These are phyloP conservation scores for Orthonevra nobilis DNA, from an alignment of 2,888 invertebrate genomes.

Conservation along the genomic window DNA sequence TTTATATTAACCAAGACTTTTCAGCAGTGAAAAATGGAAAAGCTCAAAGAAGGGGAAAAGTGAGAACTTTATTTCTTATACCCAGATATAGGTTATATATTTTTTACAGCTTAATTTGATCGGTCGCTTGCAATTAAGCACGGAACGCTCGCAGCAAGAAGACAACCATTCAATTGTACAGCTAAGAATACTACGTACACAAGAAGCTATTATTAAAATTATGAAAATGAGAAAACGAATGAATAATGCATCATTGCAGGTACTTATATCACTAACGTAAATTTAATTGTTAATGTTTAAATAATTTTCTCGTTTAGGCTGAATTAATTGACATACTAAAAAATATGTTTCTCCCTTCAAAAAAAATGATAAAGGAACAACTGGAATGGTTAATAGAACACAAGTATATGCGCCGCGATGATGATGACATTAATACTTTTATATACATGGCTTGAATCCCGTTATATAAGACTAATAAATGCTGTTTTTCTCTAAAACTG, in stretches of 20 bases:
- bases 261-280: no score
- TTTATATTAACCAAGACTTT: constrained; percentile 99
- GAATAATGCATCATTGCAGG: constrained; percentile 95
- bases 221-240: constrained; percentile 98
- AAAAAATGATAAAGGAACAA: constrained; percentile 99
- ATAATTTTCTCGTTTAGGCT: constrained; percentile 82
- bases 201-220: constrained; percentile 99
- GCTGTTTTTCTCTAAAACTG: no score
- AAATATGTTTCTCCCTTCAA: constrained; percentile 99
- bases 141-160: constrained; percentile 96
- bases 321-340: constrained; percentile 98
- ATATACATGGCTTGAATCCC: constrained; percentile 96
- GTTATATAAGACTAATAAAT: neutral
- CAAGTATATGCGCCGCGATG: constrained; percentile 97
- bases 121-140: constrained; percentile 96
- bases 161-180: constrained; percentile 99
- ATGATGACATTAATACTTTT: constrained; percentile 98
- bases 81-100: no score
- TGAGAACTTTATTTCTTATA: no score
- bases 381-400: constrained; percentile 99
- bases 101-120: constrained; percentile 92
- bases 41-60: constrained; percentile 95
- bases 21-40: constrained; percentile 96
- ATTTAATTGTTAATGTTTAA: neutral
- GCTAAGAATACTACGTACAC: constrained; percentile 93